Evolutionary conservation across 2,888 invertebrate species (phyloP), one percentile per base, ranked within the genome.

Genomic region (Punctoribates punctum): DNA sequence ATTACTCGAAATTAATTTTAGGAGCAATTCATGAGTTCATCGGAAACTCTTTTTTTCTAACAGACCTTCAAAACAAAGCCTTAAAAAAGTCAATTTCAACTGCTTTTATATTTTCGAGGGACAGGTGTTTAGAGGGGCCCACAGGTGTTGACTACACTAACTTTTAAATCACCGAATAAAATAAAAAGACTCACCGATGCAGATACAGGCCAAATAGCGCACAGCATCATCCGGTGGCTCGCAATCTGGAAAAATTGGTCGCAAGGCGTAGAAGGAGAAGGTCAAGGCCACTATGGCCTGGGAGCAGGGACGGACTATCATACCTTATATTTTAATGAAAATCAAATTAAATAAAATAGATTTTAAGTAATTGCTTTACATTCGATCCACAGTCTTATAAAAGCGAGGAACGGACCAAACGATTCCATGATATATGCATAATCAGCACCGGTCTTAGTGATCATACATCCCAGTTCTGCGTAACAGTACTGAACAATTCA

Each of bases 361-460:
- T 23, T n/a, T 62, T 2, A 34, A 8, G 8, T 34, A 34, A 34
- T n/a, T 13, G 0, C 23, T 57, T 51, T 95, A 74, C 96, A 96
- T 85, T 99, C 98, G 77, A 98, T 94, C 98, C 98, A 99, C 13
- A 99, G 88, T 78, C 98, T 88, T 81, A 99, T 88, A 86, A 99
- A 99, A 1, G 97, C 98, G 80, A 94, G 86, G 83, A 98, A 96
- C 0, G 96, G 96, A 0, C 99, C 99, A 83, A 98, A 99, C 0
- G 97, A 96, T 85, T 95, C 93, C 93, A 94, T 96, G 81, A 99
- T 97, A 86, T 99, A 99, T 0, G 98, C 98, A 85, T 98, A 98
- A 86, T 98, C 97, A 0, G 96, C 98, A 0, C 98, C 97, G 60
- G 94, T 93, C 84, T 91, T 90, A 73, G 91, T 89, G 80, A 95